These are phyloP conservation scores for Alectura lathami DNA, from an alignment of 2,113 vertebrate genomes.

Conservation along the genomic window DNA sequence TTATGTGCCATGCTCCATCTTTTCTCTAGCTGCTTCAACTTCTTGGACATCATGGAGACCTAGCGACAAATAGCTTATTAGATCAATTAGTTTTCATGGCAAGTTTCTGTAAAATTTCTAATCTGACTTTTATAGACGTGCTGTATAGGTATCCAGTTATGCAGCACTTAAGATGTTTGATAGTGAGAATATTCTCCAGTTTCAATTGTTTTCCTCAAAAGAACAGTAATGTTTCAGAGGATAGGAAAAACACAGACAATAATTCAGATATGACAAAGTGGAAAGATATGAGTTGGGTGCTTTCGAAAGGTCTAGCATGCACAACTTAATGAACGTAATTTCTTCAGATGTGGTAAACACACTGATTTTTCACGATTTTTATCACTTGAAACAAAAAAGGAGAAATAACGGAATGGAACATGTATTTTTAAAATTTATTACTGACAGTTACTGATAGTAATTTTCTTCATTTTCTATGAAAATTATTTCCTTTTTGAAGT, in stretches of 20 bases:
- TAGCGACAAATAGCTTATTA: neutral
- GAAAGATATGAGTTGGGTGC: neutral
- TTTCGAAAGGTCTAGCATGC: neutral
- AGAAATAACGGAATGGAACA: neutral
- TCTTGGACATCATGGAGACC: neutral
- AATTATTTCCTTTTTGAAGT: neutral
- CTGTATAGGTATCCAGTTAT: neutral
- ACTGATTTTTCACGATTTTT: neutral
- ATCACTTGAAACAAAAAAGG: neutral
- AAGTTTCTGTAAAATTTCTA: neutral
- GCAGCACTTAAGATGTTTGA: neutral
- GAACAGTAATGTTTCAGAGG: neutral
- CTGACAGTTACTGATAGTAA: neutral
- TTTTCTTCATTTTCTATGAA: neutral
- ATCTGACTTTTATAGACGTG: neutral
- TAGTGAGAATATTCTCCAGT: neutral
- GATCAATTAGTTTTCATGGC: neutral
- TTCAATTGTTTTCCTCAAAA: neutral
- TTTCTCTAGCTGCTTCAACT: neutral
- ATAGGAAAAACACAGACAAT: neutral
- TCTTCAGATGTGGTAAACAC: neutral
- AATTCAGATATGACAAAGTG: neutral
- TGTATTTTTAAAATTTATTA: neutral
- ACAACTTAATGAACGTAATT: neutral
- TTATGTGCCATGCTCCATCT: neutral